Base-by-base conservation (phyloP, 2,113 vertebrate species). In the Theristicus caerulescens region DNA sequence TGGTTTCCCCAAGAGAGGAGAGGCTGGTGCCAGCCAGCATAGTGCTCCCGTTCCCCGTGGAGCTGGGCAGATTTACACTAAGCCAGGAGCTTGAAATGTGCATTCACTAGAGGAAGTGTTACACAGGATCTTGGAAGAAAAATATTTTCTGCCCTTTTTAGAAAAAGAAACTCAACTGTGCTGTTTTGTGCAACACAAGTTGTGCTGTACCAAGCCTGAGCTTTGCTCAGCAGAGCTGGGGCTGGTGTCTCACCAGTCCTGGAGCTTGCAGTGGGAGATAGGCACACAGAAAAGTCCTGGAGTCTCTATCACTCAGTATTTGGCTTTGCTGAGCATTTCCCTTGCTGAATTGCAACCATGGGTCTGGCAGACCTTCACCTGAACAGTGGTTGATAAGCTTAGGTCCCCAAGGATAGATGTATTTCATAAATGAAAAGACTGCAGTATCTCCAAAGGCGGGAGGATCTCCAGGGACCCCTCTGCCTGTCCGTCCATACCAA, bases 321-420 rank as follows among this genome's bases (percentile, higher is more conserved):
- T 59, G 52, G 44, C 73, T 77, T 87, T 83, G 25, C 55, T 65
- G 72, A 26, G n/a, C 34, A 9, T 82, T 92, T 86, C 44, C 38
- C 46, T 34, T 70, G 51, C 44, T 69, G 52, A 67, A 83, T 34
- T 15, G 24, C 38, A 64, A 5, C 25, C 16, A 16, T 10, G 38
- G 36, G 31, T 83, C 65, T 94, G 87, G 55, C 66, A 95, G 80
- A 64, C 40, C n/a, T 95, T 93, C 58, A 57, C 70, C 82, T 95
- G 70, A 73, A 55, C 0, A 1, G 17, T 52, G 32, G 38, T 34
- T 87, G 65, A 40, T 76, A 82, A 57, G 21, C 44, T 90, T 55
- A 64, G 29, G 16, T 81, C 90, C 83, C 66, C 1, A 2, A 51
- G 78, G 66, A 13, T 88, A 70, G 57, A 58, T 92, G 44, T 52